A percentile compares a stretch with the other conserved stretches of the same genome.
Evolutionary conservation across 2,888 invertebrate species (phyloP).

Genomic region (Rotaria macrura): DNA sequence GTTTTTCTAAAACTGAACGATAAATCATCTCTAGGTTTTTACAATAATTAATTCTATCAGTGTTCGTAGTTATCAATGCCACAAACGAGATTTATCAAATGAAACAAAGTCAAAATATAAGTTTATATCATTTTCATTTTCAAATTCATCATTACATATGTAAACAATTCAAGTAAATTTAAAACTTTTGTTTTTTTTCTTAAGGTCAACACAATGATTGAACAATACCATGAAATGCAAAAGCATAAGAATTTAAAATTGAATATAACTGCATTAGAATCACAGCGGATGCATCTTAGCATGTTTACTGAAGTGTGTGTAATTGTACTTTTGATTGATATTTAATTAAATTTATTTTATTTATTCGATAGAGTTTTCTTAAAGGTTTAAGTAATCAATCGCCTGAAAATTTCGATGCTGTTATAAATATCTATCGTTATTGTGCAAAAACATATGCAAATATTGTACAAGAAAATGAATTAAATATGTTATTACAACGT

Average conservation of each 20-base stretch:
- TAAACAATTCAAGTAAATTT: no score
- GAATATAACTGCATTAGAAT: slow-evolving; percentile 2
- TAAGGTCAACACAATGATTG: slow-evolving; percentile 24
- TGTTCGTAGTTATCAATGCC: no score
- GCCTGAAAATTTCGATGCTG: not conserved
- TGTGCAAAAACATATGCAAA: slow-evolving; percentile 1
- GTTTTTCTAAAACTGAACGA: no score
- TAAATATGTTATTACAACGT: not conserved
- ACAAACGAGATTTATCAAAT: no score
- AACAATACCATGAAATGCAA: slow-evolving; percentile 21
- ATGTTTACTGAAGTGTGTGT: slow-evolving; percentile 25
- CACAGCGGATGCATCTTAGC: slow-evolving; percentile 17
- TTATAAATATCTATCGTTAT: not conserved
- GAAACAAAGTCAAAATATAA: no score
- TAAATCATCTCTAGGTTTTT: no score
- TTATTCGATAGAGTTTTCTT: not conserved
- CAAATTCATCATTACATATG: no score
- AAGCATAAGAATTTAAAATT: not conserved
- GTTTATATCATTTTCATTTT: no score
- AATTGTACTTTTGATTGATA: not conserved
- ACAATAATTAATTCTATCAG: no score
- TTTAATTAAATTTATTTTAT: not conserved
- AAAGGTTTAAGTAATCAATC: not conserved
- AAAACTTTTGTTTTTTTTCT: not conserved
- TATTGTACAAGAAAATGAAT: not conserved